These are phyloP conservation scores for Epinephelus fuscoguttatus DNA, from an alignment of 2,113 vertebrate genomes.

Conservation along the genomic window DNA sequence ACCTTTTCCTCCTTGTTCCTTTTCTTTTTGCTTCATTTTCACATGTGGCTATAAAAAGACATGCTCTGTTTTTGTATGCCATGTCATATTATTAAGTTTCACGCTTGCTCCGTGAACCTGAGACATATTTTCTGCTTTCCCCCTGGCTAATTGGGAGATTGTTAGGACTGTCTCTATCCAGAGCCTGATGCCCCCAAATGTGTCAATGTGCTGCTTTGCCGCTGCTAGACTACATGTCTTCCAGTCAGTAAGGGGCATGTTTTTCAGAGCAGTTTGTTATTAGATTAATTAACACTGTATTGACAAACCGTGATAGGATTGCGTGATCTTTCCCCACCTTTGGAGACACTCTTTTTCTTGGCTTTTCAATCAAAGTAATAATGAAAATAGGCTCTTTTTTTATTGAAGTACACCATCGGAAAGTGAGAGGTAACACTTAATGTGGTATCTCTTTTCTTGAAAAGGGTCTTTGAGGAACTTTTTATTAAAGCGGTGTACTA, in stretches of 20 bases:
- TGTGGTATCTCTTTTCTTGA: slow-evolving; percentile 1
- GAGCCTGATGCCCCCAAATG: slow-evolving; percentile 64
- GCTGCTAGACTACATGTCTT: slow-evolving; percentile 54
- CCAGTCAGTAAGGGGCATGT: slow-evolving; percentile 62
- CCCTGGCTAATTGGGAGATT: slow-evolving; percentile 75
- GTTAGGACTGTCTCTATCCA: slow-evolving; percentile 68
- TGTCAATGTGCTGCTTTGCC: slow-evolving; percentile 71
- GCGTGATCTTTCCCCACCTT: slow-evolving; percentile 64
- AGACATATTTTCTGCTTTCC: slow-evolving; percentile 69
- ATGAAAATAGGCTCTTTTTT: slow-evolving; percentile 21
- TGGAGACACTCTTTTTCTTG: slow-evolving; percentile 34
- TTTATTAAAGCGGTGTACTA: slow-evolving; percentile 42
- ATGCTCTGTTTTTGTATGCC: slow-evolving; percentile 63
- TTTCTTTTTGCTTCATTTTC: slow-evolving; percentile 43
- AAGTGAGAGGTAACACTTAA: slow-evolving; percentile 46
- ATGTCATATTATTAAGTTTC: slow-evolving; percentile 73
- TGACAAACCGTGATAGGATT: slow-evolving; percentile 69
- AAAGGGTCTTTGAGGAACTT: slow-evolving; percentile 41
- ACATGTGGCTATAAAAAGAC: slow-evolving; percentile 64
- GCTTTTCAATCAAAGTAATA: slow-evolving; percentile 46
- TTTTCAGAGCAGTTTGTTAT: slow-evolving; percentile 67
- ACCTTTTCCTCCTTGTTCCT: slow-evolving; percentile 17
- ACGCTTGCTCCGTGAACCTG: slow-evolving; percentile 63
- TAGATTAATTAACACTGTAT: slow-evolving; percentile 81
- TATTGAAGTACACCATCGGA: slow-evolving; percentile 7